phyloP scores from a whole-genome alignment of 2,888 invertebrate genomes.

The Dynastes maya region DNA sequence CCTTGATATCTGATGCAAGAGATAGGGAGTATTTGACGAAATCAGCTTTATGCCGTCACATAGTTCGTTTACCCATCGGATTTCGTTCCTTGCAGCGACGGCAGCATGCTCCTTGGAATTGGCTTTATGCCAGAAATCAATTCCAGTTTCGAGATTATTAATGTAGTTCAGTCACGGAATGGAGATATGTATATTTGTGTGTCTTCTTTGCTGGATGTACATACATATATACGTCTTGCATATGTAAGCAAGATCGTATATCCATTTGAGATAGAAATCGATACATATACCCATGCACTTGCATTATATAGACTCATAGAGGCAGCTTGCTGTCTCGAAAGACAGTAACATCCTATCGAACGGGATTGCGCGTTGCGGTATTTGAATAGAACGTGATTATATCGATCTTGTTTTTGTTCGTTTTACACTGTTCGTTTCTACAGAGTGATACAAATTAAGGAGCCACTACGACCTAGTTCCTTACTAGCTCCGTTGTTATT shows the following conservation, averaged over 20 bases:
- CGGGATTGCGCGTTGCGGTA: too few relatives aligned
- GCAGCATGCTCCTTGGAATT: constrained; percentile 8
- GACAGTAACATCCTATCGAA: too few relatives aligned
- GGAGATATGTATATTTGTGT: constrained; percentile 31
- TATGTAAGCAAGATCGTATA: constrained; percentile 19
- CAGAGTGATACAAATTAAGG: too few relatives aligned
- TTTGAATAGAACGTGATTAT: too few relatives aligned
- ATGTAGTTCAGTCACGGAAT: constrained; percentile 36
- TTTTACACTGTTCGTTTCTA: too few relatives aligned
- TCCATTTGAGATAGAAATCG: constrained; percentile 3
- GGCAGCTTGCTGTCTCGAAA: too few relatives aligned
- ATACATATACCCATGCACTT: background rate
- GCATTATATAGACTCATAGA: too few relatives aligned
- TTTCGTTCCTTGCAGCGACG: background rate
- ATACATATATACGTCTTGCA: background rate
- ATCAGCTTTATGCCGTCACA: background rate
- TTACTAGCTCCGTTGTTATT: too few relatives aligned
- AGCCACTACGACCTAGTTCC: too few relatives aligned
- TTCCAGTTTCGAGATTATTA: constrained; percentile 30
- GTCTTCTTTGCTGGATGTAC: background rate
- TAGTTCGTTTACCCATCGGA: constrained; percentile 29
- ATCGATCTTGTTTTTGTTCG: too few relatives aligned
- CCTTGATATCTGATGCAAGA: background rate
- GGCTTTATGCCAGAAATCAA: constrained; percentile 16
- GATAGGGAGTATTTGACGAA: background rate